Conservation (phyloP, 2,113 vertebrate genomes). For the Sturnus vulgaris region DNA sequence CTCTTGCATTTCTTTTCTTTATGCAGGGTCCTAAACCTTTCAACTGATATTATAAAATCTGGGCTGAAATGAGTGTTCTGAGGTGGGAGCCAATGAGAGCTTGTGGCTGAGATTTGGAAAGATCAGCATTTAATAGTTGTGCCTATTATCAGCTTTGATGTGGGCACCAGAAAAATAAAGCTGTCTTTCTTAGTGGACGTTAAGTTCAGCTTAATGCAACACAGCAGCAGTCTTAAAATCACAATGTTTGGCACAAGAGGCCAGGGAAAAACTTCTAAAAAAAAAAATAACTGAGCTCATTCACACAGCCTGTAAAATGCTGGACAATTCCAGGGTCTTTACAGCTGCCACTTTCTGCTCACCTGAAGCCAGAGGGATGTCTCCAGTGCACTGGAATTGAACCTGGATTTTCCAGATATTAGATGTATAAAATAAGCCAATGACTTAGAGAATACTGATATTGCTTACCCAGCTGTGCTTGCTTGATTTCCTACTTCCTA, state of each 20-base stretch:
- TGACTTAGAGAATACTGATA: not conserved
- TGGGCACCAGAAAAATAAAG: not conserved
- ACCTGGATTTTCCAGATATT: not conserved
- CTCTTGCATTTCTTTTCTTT: constrained; percentile 45
- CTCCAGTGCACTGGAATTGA: not conserved
- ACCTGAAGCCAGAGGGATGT: not conserved
- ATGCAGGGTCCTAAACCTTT: constrained; percentile 60
- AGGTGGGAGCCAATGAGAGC: not conserved
- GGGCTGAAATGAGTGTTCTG: not conserved
- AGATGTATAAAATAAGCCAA: not conserved
- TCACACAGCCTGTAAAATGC: not conserved
- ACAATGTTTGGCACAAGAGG: not conserved
- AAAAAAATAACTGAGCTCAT: not conserved
- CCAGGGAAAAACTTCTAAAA: not conserved
- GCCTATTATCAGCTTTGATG: not conserved
- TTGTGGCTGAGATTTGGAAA: constrained; percentile 9
- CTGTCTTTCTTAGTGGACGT: not conserved
- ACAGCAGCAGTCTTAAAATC: not conserved
- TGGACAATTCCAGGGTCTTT: not conserved
- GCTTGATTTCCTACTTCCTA: not conserved
- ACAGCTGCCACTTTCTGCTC: not conserved
- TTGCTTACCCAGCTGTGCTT: not conserved
- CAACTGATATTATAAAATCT: constrained; percentile 46
- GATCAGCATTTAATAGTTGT: not conserved
- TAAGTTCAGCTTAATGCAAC: not conserved